Percentiles rank a stretch among this genome's conserved stretches.
Evolutionary conservation across 2,888 invertebrate genomes (phyloP).

Genomic region (Nesidiocoris tenuis): DNA sequence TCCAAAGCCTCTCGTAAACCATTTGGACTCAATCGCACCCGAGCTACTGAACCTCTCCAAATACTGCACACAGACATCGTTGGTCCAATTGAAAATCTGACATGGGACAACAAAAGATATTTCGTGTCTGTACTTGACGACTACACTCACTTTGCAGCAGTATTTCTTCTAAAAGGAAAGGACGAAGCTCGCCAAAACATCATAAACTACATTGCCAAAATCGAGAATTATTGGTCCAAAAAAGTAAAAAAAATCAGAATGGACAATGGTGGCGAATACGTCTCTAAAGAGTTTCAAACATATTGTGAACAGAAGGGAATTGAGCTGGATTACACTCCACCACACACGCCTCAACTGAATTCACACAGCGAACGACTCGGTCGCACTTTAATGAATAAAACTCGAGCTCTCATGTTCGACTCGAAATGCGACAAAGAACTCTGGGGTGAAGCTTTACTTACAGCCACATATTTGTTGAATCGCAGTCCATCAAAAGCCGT

Average conservation of each 20-base stretch:
- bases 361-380: too few species aligned
- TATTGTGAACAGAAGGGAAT: too few species aligned
- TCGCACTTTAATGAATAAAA: too few species aligned
- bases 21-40: conserved; percentile 10
- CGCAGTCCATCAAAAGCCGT: too few species aligned
- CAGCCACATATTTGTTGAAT: too few species aligned
- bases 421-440: too few species aligned
- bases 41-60: neutral
- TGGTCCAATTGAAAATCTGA: neutral
- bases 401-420: too few species aligned
- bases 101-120: neutral
- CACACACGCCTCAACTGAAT: too few species aligned
- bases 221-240: conserved; percentile 4
- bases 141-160: conserved; percentile 9
- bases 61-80: conserved; percentile 12
- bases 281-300: too few species aligned
- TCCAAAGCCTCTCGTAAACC: conserved; percentile 6
- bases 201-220: conserved; percentile 3
- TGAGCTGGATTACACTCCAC: too few species aligned
- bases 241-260: neutral
- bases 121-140: conserved; percentile 10
- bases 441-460: too few species aligned
- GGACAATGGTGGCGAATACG: too few species aligned
- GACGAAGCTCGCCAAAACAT: neutral
- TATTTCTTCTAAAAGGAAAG: conserved; percentile 6